These are phyloP conservation scores for Melanostoma mellinum DNA, from an alignment of 2,888 invertebrate species.

Conservation along the genomic window DNA sequence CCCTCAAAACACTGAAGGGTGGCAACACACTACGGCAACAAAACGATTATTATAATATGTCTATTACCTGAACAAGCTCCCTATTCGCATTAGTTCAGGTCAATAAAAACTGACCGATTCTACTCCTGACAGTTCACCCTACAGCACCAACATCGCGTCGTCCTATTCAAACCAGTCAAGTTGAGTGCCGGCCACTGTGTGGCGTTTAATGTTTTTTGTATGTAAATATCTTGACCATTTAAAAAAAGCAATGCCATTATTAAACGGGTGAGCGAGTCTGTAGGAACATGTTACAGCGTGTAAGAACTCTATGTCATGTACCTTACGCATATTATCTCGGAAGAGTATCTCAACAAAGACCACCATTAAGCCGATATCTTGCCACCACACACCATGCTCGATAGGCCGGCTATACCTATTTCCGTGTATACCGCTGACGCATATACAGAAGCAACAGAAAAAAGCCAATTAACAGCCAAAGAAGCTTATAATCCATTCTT, in stretches of 20 bases:
- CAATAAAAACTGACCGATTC: conserved; percentile 21
- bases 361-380: conserved; percentile 54
- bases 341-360: conserved; percentile 62
- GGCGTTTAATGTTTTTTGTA: conserved; percentile 30
- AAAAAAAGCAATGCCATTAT: conserved; percentile 40
- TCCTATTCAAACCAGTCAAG: neutral
- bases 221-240: conserved; percentile 27
- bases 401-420: conserved; percentile 31
- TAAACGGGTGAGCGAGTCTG: conserved; percentile 32
- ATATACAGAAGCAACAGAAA: conserved; percentile 50
- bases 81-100: conserved; percentile 19
- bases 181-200: neutral
- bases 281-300: conserved; percentile 57
- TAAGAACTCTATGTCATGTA: conserved; percentile 51
- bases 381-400: conserved; percentile 54
- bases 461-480: conserved; percentile 70
- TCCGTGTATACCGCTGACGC: conserved; percentile 65
- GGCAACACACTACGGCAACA: too few relatives aligned
- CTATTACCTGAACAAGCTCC: conserved; percentile 33
- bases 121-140: conserved; percentile 23
- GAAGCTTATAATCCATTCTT: conserved; percentile 61
- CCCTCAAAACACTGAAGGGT: too few relatives aligned
- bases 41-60: conserved; percentile 15
- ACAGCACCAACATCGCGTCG: neutral
- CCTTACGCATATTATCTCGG: conserved; percentile 49